phyloP scores from a whole-genome alignment of 2,888 invertebrate species.

The Eristalis arbustorum region DNA sequence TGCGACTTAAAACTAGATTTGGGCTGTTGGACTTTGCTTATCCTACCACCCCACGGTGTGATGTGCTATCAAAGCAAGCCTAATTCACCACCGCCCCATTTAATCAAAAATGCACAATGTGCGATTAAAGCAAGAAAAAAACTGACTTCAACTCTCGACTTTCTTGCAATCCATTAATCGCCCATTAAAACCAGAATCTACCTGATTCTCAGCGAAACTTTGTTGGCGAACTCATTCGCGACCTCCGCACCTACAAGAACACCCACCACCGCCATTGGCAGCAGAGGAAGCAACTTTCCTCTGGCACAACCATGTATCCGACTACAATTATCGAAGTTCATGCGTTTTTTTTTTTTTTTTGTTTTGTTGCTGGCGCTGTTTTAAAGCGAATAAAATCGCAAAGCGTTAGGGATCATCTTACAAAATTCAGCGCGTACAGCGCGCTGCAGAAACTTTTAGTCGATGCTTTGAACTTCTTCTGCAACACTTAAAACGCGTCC shows the following conservation, averaged over 20 bases:
- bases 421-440: slow-evolving; percentile 30
- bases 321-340: slow-evolving; percentile 55
- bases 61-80: too few relatives aligned
- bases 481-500: slow-evolving; percentile 51
- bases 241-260: slow-evolving; percentile 42
- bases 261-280: neutral
- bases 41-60: too few relatives aligned
- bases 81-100: neutral
- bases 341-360: neutral
- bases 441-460: slow-evolving; percentile 44
- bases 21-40: too few relatives aligned
- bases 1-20: too few relatives aligned
- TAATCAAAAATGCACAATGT: neutral
- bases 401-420: slow-evolving; percentile 59
- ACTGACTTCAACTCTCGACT: slow-evolving; percentile 18
- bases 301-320: slow-evolving; percentile 29
- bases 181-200: slow-evolving; percentile 52
- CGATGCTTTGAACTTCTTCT: slow-evolving; percentile 52
- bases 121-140: neutral
- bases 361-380: neutral
- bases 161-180: slow-evolving; percentile 54
- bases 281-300: slow-evolving; percentile 33
- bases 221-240: slow-evolving; percentile 63
- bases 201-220: slow-evolving; percentile 47
- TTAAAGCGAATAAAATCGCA: slow-evolving; percentile 44